Percentiles rank a stretch among this genome's conserved stretches.
These are phyloP conservation scores for Oncorhynchus kisutch DNA, from an alignment of 2,113 vertebrate species.

Conservation along the genomic window DNA sequence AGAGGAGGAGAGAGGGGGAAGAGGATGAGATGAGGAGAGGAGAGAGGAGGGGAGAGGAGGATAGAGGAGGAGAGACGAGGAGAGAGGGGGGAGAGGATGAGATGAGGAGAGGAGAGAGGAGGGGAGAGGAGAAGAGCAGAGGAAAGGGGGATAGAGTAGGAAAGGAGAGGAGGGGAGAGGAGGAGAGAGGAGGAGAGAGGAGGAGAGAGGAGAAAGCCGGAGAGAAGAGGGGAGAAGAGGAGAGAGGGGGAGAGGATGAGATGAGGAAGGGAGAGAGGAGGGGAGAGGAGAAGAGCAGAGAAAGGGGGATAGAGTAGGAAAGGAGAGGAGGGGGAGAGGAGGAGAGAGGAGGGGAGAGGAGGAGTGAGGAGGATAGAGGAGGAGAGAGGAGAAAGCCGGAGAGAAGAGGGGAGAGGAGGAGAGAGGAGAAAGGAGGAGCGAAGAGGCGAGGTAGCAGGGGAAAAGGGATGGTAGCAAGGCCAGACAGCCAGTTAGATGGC, in stretches of 20 bases:
- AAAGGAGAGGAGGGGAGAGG: not conserved
- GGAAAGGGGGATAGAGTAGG: not conserved
- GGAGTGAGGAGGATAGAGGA: conserved; percentile 14
- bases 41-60: not conserved
- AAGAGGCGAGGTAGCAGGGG: conserved; percentile 2
- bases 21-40: no score
- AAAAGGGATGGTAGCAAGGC: conserved; percentile 53
- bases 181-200: no score
- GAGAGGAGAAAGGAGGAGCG: not conserved
- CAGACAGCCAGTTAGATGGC: conserved; percentile 34
- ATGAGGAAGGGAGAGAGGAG: conserved; percentile 17
- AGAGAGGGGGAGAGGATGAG: conserved; percentile 25
- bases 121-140: not conserved
- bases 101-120: conserved; percentile 15
- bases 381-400: conserved; percentile 19
- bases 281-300: not conserved
- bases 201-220: no score
- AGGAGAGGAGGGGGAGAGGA: not conserved
- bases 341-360: not conserved
- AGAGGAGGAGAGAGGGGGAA: no score
- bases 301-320: no score
- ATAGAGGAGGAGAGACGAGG: no score
- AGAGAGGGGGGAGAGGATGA: conserved; percentile 28
- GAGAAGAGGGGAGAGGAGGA: conserved; percentile 52
- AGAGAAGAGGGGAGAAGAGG: conserved; percentile 18